phyloP scores from a whole-genome alignment of 1,140 invertebrate genomes.

The Heliconius nattereri region DNA sequence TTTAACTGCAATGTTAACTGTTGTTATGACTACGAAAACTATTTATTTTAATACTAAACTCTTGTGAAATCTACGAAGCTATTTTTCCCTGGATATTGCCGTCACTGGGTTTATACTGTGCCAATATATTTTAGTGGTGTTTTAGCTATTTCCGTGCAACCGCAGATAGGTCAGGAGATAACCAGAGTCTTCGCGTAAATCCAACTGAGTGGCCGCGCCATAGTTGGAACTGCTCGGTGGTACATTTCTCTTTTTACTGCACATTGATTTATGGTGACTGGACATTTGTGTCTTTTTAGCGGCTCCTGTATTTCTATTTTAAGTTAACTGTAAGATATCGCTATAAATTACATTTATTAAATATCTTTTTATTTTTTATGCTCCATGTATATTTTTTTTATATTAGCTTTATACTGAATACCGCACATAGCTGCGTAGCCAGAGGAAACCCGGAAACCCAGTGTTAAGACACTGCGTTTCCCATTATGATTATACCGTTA shows the following conservation, averaged over 20 bases:
- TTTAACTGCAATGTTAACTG: too few relatives aligned
- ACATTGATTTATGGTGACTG: constrained; percentile 59
- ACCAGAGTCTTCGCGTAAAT: constrained; percentile 57
- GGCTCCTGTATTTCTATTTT: constrained; percentile 35
- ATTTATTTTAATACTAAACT: not conserved
- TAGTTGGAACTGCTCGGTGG: constrained; percentile 48
- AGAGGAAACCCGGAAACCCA: too few relatives aligned
- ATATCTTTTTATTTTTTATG: too few relatives aligned
- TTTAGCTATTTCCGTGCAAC: constrained; percentile 42
- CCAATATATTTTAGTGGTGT: constrained; percentile 37
- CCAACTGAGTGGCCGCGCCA: constrained; percentile 46
- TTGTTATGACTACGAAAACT: not conserved
- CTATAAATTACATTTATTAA: constrained; percentile 18
- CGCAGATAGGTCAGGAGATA: constrained; percentile 44
- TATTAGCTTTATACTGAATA: too few relatives aligned
- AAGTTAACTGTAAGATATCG: constrained; percentile 9
- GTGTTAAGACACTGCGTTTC: not conserved
- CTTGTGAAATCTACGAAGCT: not conserved
- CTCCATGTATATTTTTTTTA: too few relatives aligned
- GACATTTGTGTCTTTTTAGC: constrained; percentile 50
- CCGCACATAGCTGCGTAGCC: too few relatives aligned
- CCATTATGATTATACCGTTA: too few relatives aligned
- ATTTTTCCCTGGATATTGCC: constrained; percentile 19
- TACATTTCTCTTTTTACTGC: constrained; percentile 52
- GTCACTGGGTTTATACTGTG: constrained; percentile 27